Conservation (phyloP, 2,113 vertebrate genomes). For the Charina bottae region DNA sequence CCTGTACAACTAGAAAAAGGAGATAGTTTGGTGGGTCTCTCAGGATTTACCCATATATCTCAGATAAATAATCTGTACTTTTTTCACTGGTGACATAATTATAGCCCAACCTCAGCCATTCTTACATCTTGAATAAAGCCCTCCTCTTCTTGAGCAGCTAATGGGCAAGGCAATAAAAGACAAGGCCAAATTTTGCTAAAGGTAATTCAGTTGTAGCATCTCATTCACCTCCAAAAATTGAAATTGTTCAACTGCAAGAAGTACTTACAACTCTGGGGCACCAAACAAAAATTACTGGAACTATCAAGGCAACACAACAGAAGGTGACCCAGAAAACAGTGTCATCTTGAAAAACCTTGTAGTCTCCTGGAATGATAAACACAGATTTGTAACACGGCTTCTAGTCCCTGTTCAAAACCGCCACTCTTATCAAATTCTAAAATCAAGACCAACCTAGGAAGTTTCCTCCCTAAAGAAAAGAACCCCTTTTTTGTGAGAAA, state of each 20-base stretch:
- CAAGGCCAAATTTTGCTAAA: neutral
- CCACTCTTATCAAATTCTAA: slow-evolving; percentile 9
- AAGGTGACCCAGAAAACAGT: slow-evolving; percentile 91
- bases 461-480: neutral
- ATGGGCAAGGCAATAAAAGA: neutral
- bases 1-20: neutral
- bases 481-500: neutral
- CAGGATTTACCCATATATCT: too few relatives aligned
- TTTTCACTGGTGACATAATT: neutral
- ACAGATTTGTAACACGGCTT: neutral
- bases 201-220: neutral
- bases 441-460: neutral
- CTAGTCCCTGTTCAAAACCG: neutral
- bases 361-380: slow-evolving; percentile 78
- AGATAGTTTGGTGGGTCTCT: neutral
- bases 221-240: neutral
- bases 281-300: slow-evolving; percentile 84
- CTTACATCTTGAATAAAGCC: neutral
- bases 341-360: slow-evolving; percentile 81
- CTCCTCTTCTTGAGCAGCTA: neutral
- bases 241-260: slow-evolving; percentile 33
- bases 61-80: too few relatives aligned
- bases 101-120: neutral
- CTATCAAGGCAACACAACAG: slow-evolving; percentile 75
- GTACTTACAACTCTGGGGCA: slow-evolving; percentile 87